Evolutionary conservation across 1,140 invertebrate genomes (phyloP), one percentile per base, ranked within the genome.

Genomic region (Rhysida immarginata): DNA sequence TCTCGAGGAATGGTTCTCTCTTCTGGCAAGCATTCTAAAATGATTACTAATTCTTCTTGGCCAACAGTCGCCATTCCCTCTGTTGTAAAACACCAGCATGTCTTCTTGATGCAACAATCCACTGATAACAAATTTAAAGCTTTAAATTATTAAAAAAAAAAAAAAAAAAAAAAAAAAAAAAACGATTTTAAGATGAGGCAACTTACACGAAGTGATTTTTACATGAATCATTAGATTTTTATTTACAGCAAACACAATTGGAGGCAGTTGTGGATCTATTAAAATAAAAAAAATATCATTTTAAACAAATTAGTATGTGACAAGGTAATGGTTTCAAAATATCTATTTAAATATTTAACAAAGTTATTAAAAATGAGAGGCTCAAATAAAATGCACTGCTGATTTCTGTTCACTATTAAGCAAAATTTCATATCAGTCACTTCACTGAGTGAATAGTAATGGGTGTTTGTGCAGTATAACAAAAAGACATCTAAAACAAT

Each of bases 41-140:
- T 63, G 57, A 90, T 78, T 53, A 90, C 78, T 20, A 92, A 71
- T 74, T 93, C 89, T 68, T 91, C 87, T 66, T 90, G 87, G 16
- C 85, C 86, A 25, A 90, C 84, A 54, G 82, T 82, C 50, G 81
- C 80, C 63, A 93, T 70, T 21, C 88, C 88, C 61, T 79, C 76
- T 0, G 84, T 86, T 5, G 82, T 81, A 59, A 90, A 82, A 68
- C 84, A 85, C 80, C 88, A 88, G 59, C 84, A 85, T 55, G 77
- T 74, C 60, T 79, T 78, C 62, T 85, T 85, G 54, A 87, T 78
- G 69, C 86, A 90, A 68, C 86, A 90, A 63, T 82, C 83, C 72
- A 90, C 85, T 87, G 61, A 14, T 74, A 64, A 45, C 48, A 68
- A 59, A 51, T 60, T 3, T 25, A 51, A 51, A 20, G 11, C 13